These are phyloP conservation scores for Callyntrura guangdongensis DNA, from an alignment of 2,888 invertebrate species.

Conservation along the genomic window DNA sequence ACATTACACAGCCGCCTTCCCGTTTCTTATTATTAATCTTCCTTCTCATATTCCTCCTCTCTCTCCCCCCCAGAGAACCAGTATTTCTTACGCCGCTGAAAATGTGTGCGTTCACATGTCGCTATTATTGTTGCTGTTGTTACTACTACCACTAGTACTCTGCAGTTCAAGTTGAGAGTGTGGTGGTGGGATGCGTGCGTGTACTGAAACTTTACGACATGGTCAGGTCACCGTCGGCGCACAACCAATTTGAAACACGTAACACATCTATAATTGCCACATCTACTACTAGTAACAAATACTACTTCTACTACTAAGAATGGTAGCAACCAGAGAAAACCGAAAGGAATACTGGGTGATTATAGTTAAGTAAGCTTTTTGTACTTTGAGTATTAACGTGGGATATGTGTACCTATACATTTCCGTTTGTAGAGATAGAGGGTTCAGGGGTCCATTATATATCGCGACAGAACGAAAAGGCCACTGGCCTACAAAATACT, in stretches of 20 bases:
- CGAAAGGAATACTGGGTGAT: not conserved
- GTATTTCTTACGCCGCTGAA: conserved; percentile 15
- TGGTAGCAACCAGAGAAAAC: conserved; percentile 5
- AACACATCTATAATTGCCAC: conserved; percentile 72
- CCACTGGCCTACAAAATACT: conserved; percentile 66
- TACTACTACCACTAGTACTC: too few relatives aligned
- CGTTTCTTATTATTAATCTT: too few relatives aligned
- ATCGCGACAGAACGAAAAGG: conserved; percentile 55
- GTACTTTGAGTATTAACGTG: too few relatives aligned
- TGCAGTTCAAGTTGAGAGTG: conserved; percentile 12
- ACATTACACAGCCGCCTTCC: too few relatives aligned
- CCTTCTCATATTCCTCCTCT: too few relatives aligned
- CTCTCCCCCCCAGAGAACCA: not conserved
- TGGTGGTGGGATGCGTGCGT: conserved; percentile 35
- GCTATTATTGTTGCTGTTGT: not conserved
- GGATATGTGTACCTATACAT: not conserved
- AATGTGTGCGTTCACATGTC: not conserved
- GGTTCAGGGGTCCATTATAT: not conserved
- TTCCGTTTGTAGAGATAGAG: not conserved
- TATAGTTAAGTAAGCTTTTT: not conserved
- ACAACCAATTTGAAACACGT: conserved; percentile 57
- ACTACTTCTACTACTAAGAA: too few relatives aligned
- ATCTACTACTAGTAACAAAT: conserved; percentile 12
- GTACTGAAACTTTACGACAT: conserved; percentile 72
- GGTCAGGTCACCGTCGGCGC: conserved; percentile 67